Conservation (phyloP, 2,888 invertebrate species). For the Lasioglossum oenotherae region DNA sequence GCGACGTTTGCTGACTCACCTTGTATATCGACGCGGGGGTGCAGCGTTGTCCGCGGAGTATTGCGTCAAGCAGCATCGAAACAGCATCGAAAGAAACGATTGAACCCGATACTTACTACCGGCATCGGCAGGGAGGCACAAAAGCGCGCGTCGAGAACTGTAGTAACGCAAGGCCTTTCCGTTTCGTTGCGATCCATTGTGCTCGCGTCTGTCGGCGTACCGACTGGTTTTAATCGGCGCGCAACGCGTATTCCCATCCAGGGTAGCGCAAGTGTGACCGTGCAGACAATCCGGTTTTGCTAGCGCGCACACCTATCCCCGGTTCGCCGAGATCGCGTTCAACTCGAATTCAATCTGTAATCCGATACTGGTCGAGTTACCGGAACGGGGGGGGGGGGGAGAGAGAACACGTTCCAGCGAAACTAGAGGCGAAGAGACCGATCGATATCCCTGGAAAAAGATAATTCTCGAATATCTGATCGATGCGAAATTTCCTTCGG, state of each 20-base stretch:
- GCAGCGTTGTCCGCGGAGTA: neutral
- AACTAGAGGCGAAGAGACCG: neutral
- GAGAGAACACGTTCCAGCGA: neutral
- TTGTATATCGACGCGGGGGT: neutral
- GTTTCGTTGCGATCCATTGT: slow-evolving; percentile 13
- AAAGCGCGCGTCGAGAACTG: neutral
- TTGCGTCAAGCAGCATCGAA: neutral
- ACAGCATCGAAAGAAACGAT: slow-evolving; percentile 24
- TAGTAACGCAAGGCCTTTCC: neutral
- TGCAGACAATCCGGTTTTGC: neutral
- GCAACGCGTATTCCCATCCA: neutral
- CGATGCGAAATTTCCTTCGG: slow-evolving; percentile 4
- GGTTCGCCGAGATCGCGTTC: neutral
- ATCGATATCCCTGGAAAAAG: neutral
- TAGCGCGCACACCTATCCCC: neutral
- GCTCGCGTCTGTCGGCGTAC: neutral
- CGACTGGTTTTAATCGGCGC: neutral
- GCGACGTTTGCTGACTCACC: no score
- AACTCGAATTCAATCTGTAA: neutral
- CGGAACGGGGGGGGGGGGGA: neutral
- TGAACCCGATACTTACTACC: neutral
- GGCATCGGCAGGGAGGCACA: neutral
- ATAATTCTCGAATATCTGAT: neutral
- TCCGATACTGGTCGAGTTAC: neutral
- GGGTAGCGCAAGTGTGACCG: neutral